Conservation (phyloP, 2,113 vertebrate genomes). For the Cygnus buccinator region DNA sequence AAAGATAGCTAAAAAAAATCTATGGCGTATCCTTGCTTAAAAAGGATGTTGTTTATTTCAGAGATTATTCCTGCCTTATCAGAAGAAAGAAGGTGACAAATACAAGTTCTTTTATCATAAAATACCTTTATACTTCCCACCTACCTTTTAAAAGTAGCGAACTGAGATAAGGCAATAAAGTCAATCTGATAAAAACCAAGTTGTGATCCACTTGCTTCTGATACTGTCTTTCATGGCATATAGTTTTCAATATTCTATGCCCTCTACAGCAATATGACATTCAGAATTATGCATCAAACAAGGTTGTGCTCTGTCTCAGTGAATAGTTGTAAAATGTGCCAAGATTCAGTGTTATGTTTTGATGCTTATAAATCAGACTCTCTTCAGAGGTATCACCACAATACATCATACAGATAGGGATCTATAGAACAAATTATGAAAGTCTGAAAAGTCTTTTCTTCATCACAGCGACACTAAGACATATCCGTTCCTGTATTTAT, state of each 20-base stretch:
- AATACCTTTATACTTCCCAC: background rate
- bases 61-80: background rate
- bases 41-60: background rate
- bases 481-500: background rate
- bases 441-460: background rate
- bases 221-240: background rate
- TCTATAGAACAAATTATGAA: background rate
- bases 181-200: background rate
- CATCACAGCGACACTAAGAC: background rate
- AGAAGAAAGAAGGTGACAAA: background rate
- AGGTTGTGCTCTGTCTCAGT: background rate
- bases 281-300: background rate
- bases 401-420: background rate
- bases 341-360: background rate
- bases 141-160: background rate
- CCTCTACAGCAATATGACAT: background rate
- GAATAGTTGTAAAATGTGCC: background rate
- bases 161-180: background rate
- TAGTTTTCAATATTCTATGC: background rate
- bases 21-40: background rate
- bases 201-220: background rate
- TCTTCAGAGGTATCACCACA: background rate
- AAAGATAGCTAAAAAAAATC: background rate
- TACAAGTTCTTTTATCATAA: background rate
- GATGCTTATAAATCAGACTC: background rate